phyloP scores from a whole-genome alignment of 2,113 vertebrate species.

The Felis catus region DNA sequence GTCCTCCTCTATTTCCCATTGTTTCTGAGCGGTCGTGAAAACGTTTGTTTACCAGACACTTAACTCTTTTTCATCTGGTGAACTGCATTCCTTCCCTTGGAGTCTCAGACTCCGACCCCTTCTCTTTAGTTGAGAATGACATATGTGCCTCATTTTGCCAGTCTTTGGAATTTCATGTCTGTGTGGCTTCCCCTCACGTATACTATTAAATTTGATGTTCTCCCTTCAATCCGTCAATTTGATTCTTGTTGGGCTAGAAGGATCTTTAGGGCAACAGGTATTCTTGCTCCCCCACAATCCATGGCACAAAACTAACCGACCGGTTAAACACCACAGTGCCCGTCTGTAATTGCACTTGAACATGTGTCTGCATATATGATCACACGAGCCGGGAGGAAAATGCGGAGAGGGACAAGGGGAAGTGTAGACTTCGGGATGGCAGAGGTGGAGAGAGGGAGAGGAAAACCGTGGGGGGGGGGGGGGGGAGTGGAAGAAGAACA shows the following conservation, averaged over 20 bases:
- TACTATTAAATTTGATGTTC: not conserved
- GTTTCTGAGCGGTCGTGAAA: not conserved
- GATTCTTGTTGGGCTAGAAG: not conserved
- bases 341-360: not conserved
- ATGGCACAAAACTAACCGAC: too few species aligned
- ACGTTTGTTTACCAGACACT: not conserved
- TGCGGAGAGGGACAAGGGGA: not conserved
- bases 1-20: not conserved
- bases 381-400: too few species aligned
- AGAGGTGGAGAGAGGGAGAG: fast-evolving
- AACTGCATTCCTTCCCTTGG: not conserved
- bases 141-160: not conserved
- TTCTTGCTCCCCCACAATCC: too few species aligned
- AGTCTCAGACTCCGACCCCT: not conserved
- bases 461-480: too few species aligned
- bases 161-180: not conserved
- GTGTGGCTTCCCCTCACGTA: not conserved
- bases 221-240: not conserved
- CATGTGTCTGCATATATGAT: too few species aligned
- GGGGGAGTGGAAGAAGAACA: fast-evolving
- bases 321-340: not conserved
- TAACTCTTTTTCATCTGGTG: not conserved
- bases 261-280: not conserved
- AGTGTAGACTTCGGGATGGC: too few species aligned
- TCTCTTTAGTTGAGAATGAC: not conserved